Evolutionary conservation across 92 coral and sea anemone species (phyloP).

Genomic region (Anthopleura xanthogrammica): DNA sequence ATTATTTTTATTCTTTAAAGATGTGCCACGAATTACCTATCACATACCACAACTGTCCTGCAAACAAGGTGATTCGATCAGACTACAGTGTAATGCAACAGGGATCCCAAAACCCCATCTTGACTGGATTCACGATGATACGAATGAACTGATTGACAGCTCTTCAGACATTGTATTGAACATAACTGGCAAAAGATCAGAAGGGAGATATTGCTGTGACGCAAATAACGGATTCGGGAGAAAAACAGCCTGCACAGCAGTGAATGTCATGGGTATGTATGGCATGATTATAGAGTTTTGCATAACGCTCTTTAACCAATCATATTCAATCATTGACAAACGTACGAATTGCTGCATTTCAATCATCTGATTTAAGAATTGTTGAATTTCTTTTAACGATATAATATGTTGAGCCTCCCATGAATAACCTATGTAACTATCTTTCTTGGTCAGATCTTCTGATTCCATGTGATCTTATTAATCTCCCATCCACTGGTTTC

Average conservation of each 20-base stretch:
- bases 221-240: not conserved
- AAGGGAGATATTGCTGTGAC: not conserved
- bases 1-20: not conserved
- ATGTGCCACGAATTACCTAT: not conserved
- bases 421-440: too few species aligned
- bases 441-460: too few species aligned
- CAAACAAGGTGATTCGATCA: not conserved
- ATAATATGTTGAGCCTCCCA: too few species aligned
- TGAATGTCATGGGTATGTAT: not conserved
- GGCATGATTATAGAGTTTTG: too few species aligned
- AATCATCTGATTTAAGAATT: too few species aligned
- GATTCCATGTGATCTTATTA: too few species aligned
- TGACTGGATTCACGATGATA: not conserved
- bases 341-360: too few species aligned
- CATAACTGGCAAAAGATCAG: slow-evolving; percentile 1
- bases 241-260: not conserved
- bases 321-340: too few species aligned
- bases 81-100: not conserved
- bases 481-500: too few species aligned
- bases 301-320: too few species aligned
- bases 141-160: not conserved
- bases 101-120: not conserved
- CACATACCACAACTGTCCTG: not conserved
- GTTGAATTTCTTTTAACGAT: too few species aligned
- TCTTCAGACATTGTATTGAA: not conserved